Base-by-base conservation (phyloP, 2,113 vertebrate genomes). In the Mugil cephalus region DNA sequence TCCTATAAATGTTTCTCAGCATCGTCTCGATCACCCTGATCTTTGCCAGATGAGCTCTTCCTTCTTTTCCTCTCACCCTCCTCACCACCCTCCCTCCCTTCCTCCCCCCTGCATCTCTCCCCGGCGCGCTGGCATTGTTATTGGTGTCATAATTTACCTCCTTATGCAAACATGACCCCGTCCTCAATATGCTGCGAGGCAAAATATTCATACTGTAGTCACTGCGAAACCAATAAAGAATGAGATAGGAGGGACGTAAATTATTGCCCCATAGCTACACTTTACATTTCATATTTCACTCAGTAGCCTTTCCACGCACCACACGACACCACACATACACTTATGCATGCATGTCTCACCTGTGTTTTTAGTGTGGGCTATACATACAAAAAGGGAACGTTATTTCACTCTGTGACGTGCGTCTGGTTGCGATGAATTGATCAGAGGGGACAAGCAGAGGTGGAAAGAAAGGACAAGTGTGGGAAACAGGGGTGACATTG, bases 111-210 rank as follows among this genome's bases (percentile, higher is more conserved):
- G 1, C 0, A 1, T 50, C 68, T 66, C 63, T 21, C 64, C 62
- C 73, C 67, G 72, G 59, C 66, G 71, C 7, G 21, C 74, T 62
- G 14, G 73, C 77, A 64, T 80, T 87, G 81, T 87, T 88, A 91
- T 84, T 88, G 83, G 79, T 85, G 75, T 87, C 87, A 89, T 93
- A 91, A 92, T 91, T 93, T 88, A 93, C 78, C 77, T 87, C 74
- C 83, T 92, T 92, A 92, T 88, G 88, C 88, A 92, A 93, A 94
- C 93, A 92, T 85, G 87, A 92, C 87, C 89, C 86, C 89, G 88
- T 90, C 84, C 85, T 88, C 76, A 39, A 85, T 86, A 81, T 58
- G 74, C 80, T 80, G 80, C 51, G 51, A 79, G 61, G 79, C 78
- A 80, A 87, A 89, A 88, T 91, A 92, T 91, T 92, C 90, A 92